Conservation (phyloP, 2,888 invertebrate species). For the Drosophila mimetica region DNA sequence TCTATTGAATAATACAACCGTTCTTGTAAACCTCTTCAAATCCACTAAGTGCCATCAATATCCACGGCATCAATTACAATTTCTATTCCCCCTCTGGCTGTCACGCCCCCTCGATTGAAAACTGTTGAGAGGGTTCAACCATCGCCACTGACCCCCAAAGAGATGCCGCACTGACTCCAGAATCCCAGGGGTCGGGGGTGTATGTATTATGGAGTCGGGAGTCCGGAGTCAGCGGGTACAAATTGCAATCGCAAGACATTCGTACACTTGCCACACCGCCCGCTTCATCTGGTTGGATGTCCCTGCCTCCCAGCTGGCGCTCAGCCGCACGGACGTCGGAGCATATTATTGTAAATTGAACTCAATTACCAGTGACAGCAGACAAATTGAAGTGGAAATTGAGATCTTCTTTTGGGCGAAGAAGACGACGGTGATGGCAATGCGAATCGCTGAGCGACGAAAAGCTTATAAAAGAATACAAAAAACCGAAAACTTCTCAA, state of each 20-base stretch:
- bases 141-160: conserved; percentile 58
- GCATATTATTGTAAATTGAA: conserved; percentile 82
- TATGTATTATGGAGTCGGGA: neutral
- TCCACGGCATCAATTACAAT: conserved; percentile 38
- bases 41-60: conserved; percentile 24
- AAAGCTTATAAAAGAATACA: conserved; percentile 33
- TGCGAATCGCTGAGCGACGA: conserved; percentile 32
- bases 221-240: conserved; percentile 54
- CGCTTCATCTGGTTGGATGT: conserved; percentile 1
- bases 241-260: conserved; percentile 76
- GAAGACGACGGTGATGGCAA: conserved; percentile 18
- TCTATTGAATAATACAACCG: neutral
- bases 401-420: conserved; percentile 78
- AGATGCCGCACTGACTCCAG: conserved; percentile 15
- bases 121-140: conserved; percentile 59
- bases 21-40: conserved; percentile 23
- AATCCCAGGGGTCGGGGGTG: conserved; percentile 1
- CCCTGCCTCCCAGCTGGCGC: conserved; percentile 58
- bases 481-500: conserved; percentile 54
- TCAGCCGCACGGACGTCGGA: conserved; percentile 76
- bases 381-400: conserved; percentile 84
- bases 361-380: conserved; percentile 83
- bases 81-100: conserved; percentile 11
- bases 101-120: conserved; percentile 65
- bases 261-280: conserved; percentile 55